Conservation (phyloP, 2,888 invertebrate species). For the Marasmarcha lunaedactyla region DNA sequence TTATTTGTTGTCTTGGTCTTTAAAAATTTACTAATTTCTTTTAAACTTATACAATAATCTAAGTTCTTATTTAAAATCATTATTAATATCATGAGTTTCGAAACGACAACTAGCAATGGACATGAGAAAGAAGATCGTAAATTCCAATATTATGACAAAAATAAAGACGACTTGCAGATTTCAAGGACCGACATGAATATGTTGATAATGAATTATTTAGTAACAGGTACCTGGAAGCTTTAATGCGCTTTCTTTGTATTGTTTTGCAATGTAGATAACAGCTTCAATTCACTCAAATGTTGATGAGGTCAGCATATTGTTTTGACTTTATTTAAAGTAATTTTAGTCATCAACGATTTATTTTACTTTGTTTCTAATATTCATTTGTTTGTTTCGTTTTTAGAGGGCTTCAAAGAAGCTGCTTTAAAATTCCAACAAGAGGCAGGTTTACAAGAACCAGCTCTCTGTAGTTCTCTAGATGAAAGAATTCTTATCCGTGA, state of each 20-base stretch:
- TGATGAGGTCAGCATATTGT: too few relatives aligned
- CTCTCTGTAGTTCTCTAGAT: conserved; percentile 81
- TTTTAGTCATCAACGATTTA: too few relatives aligned
- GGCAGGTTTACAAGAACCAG: conserved; percentile 77
- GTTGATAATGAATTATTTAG: conserved; percentile 98
- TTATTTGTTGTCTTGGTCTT: too few relatives aligned
- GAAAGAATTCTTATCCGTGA: conserved; percentile 93
- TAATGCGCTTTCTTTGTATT: too few relatives aligned
- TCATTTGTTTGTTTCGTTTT: too few relatives aligned
- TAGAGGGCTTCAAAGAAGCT: conserved; percentile 96
- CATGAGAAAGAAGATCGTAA: conserved; percentile 55
- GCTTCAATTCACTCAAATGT: too few relatives aligned
- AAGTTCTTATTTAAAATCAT: too few relatives aligned
- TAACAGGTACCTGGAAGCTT: conserved; percentile 80
- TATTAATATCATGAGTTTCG: conserved; percentile 50
- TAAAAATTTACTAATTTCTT: background rate
- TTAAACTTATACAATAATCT: background rate
- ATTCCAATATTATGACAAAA: conserved; percentile 73
- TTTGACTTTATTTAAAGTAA: background rate
- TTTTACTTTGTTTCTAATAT: too few relatives aligned
- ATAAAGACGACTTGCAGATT: conserved; percentile 81
- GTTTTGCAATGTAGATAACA: too few relatives aligned
- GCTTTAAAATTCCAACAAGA: conserved; percentile 97
- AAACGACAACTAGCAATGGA: conserved; percentile 35
- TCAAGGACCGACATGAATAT: conserved; percentile 95